Conservation (phyloP, 2,113 vertebrate species). For the Chunga burmeisteri region DNA sequence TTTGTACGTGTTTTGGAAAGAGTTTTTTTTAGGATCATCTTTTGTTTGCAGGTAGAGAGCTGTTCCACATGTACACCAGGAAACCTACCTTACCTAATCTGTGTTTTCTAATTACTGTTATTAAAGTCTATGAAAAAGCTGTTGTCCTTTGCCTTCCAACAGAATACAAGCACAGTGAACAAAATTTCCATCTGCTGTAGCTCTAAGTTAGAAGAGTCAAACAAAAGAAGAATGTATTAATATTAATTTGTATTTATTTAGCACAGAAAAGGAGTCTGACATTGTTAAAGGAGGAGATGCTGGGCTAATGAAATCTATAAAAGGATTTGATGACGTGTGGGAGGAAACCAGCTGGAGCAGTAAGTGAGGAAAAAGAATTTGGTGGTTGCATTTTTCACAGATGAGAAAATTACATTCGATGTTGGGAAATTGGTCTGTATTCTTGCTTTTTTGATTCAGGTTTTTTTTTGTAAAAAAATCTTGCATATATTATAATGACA, state of each 20-base stretch:
- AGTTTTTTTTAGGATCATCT: not conserved
- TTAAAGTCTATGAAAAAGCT: not conserved
- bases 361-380: not conserved
- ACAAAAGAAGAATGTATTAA: constrained; percentile 27
- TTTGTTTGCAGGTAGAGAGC: not conserved
- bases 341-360: constrained; percentile 27
- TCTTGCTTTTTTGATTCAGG: not conserved
- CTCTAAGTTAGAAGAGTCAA: not conserved
- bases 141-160: not conserved
- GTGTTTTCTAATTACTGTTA: not conserved
- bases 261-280: not conserved
- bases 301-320: constrained; percentile 23
- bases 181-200: not conserved
- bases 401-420: not conserved
- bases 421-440: not conserved
- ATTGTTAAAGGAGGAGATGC: not conserved
- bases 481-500: not conserved
- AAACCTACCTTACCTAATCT: not conserved
- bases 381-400: not conserved
- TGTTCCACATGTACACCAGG: not conserved
- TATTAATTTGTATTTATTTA: constrained; percentile 41
- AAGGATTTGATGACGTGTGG: not conserved
- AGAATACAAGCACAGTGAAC: not conserved
- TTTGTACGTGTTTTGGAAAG: not conserved
- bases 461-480: not conserved